Evolutionary conservation across 2,113 vertebrate genomes (phyloP), one percentile per base, ranked within the genome.

Genomic region (Hyaena hyaena): DNA sequence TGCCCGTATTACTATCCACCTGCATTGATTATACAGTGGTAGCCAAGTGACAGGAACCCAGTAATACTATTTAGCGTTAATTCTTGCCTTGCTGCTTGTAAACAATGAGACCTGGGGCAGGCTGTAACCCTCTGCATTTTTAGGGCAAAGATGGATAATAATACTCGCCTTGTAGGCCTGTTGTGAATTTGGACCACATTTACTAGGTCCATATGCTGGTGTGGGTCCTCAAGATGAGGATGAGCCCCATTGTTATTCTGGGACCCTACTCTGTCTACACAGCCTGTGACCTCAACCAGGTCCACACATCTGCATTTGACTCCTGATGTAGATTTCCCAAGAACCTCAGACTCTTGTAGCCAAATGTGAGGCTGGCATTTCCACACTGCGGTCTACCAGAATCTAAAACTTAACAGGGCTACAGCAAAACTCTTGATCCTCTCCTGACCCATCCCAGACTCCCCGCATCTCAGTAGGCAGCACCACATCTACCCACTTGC

Each of bases 1-100:
- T 74, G 12, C 11, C 68, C 24, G 0, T 15, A 5, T 74, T 1
- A 2, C 15, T 19, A 17, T 88, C 24, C 28, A 31, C 45, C n/a
- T 19, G 4, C 2, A 1, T 24, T 26, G 82, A 24, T 23, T 1
- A 19, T 16, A 55, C 14, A 23, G 48, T 0, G 2, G 31, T 14
- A 11, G n/a, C n/a, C n/a, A 77, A 8, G n/a, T 12, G 86, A 45
- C 12, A 81, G 69, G 71, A 71, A 23, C 63, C 23, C 21, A 19
- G 3, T 48, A 77, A 7, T 12, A 3, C 66, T 21, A 4, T 28
- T 15, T 28, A n/a, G 80, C 28, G 43, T 28, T 84, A 55, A 28
- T 88, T 71, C 79, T 85, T 50, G 24, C 7, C 28, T 1, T 71
- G 53, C 53, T 33, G 0, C 61, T 66, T 77, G 43, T 48, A 4